phyloP scores from a whole-genome alignment of 2,113 vertebrate species.

The Rattus rattus region DNA sequence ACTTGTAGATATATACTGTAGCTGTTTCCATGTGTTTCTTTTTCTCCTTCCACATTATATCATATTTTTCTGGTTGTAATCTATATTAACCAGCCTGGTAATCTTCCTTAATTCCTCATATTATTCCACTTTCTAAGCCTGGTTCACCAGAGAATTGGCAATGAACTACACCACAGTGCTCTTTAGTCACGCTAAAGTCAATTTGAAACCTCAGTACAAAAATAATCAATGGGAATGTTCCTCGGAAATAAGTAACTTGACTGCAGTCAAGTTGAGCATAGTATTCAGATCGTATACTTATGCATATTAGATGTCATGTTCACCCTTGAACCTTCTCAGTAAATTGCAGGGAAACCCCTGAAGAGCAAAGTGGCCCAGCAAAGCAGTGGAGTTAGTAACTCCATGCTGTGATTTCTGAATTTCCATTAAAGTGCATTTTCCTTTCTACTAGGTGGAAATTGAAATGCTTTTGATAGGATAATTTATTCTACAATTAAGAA shows the following conservation, averaged over 20 bases:
- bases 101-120: slow-evolving; percentile 36
- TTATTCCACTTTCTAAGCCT: not conserved
- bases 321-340: slow-evolving; percentile 34
- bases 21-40: not conserved
- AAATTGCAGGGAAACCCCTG: slow-evolving; percentile 56
- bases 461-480: slow-evolving; percentile 68
- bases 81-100: not conserved
- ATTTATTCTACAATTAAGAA: slow-evolving; percentile 67
- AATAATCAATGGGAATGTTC: slow-evolving; percentile 53
- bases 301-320: slow-evolving; percentile 27
- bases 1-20: not conserved
- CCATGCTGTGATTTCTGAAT: slow-evolving; percentile 66
- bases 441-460: slow-evolving; percentile 51
- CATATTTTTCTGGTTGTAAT: slow-evolving; percentile 8
- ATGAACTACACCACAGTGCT: not conserved
- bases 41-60: slow-evolving; percentile 35
- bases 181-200: not conserved
- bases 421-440: slow-evolving; percentile 62
- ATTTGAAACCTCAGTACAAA: not conserved
- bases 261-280: slow-evolving; percentile 7
- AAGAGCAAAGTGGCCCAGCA: slow-evolving; percentile 41
- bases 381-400: slow-evolving; percentile 14
- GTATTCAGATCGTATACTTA: slow-evolving; percentile 37
- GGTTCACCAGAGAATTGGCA: not conserved
- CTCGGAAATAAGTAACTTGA: slow-evolving; percentile 47